Evolutionary conservation across 2,888 invertebrate genomes (phyloP), one percentile per base, ranked within the genome.

Genomic region (Serripes groenlandicus): DNA sequence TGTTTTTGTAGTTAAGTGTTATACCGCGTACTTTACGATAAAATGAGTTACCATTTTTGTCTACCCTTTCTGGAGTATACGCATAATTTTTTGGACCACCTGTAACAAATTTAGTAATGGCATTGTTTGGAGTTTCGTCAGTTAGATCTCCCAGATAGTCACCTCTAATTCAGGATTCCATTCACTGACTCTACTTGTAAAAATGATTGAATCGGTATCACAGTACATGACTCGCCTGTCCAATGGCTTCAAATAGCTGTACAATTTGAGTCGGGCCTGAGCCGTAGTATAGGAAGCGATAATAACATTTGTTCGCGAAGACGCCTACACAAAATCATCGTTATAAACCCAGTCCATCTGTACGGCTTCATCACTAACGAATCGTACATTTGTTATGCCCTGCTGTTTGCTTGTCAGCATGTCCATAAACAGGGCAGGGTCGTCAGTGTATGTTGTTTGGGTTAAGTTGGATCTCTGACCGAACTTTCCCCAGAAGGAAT

Each of bases 401-500:
- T 85, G 71, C 0, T 35, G 32, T 37, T 81, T 81, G n/a, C 68
- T 73, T 0, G 75, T 85, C 58, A 81, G 21, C 23, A 75, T 70
- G 18, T 81, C 80, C 28, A 83, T 79, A 56, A 66, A 77, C 15
- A 21, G 23, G 0, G 23, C 52, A 52, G 73, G 66, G 21, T 75
- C 69, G 34, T 35, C 35, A 26, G 76, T 32, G 52, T 73, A 56
- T 1, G 66, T 52, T 2, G 56, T 68, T 37, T 79, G 78, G 56
- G 49, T n/a, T 64, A 83, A 52, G 42, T 78, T 75, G 4, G 74
- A 21, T 23, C 83, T 30, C 58, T 83, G 83, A 4, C 78, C 86
- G 52, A 86, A 79, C 35, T 86, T 80, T 1, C 86, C 81, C 83
- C 81, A 23, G 56, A 83, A 86, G 1, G 76, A 72, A n/a, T 83